phyloP scores from a whole-genome alignment of 2,888 invertebrate species.

The Timema podura region DNA sequence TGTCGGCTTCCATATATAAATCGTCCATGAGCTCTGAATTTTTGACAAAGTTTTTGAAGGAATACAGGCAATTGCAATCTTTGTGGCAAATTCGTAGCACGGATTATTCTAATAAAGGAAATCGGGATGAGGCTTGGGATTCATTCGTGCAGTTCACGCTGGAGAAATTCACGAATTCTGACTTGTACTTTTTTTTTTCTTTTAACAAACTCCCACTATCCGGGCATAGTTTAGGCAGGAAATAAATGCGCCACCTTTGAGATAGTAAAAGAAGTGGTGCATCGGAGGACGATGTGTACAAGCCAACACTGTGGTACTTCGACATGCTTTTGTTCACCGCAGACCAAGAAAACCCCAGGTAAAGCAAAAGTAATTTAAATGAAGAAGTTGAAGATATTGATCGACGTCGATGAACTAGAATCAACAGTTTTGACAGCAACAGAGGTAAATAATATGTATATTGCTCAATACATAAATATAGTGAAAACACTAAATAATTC shows the following conservation, averaged over 20 bases:
- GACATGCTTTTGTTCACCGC: slow-evolving; percentile 32
- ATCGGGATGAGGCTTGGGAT: background rate
- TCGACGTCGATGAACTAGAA: background rate
- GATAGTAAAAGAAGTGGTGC: slow-evolving; percentile 33
- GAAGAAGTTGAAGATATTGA: slow-evolving; percentile 8
- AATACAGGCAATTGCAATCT: background rate
- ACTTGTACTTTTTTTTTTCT: background rate
- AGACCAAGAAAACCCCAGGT: slow-evolving; percentile 23
- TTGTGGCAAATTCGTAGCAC: background rate
- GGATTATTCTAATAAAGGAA: background rate
- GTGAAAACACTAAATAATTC: background rate
- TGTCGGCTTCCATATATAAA: background rate
- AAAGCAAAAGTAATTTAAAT: slow-evolving; percentile 11
- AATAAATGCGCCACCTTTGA: slow-evolving; percentile 26
- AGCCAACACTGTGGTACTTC: slow-evolving; percentile 36
- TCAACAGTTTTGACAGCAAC: background rate
- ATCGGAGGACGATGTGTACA: slow-evolving; percentile 34
- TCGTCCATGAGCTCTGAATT: background rate
- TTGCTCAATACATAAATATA: background rate
- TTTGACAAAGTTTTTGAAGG: background rate
- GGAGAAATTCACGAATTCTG: slow-evolving; percentile 8
- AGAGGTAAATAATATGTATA: background rate
- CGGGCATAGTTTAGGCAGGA: slow-evolving; percentile 21
- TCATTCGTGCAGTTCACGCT: slow-evolving; percentile 3
- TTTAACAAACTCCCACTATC: slow-evolving; percentile 25